Base-by-base conservation (phyloP, 2,797 vertebrate genomes). In the Danio jaintianensis region DNA sequence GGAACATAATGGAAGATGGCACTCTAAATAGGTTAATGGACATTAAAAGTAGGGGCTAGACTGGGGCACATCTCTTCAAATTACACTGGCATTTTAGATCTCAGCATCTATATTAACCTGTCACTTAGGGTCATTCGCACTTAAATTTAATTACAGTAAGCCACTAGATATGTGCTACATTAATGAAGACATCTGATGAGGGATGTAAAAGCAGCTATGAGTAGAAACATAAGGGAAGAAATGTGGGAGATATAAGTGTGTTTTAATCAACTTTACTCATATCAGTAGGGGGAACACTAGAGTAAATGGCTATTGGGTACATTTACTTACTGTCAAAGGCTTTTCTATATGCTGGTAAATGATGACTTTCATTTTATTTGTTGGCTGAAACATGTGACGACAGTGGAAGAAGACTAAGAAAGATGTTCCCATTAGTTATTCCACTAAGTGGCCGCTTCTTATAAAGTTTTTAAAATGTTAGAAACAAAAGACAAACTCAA, bases 281-380 rank as follows among this genome's bases (percentile, higher is more conserved):
- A 66, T 81, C 38, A 76, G 68, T 82, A 82, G 87, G 75, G 86
- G 52, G 82, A 86, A 18, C 78, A 74, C 81, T 71, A 16, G 78
- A 87, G 77, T 61, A 77, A 82, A 88, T 85, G 58, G 72, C 85
- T 79, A 50, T 82, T 78, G 59, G 73, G 66, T 75, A 58, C 61
- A 22, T 86, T 86, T 86, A 87, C 86, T 89, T 87, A 87, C 59
- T 82, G 86, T 85, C 87, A 85, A 42, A 82, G 64, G 66, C 63
- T 63, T 29, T 78, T 72, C 48, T 53, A 47, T 79, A 5, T 63
- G 45, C 63, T 22, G 56, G 36, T 82, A 81, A 88, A 83, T 18
- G n/a, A 86, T 87, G 74, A 47, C 80, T 84, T 83, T 77, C 64
- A 87, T 89, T 87, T 82, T 52, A 71, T 81, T 53, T 67, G 67